Evolutionary conservation across 2,797 vertebrate species (phyloP), one percentile per base, ranked within the genome.

Genomic region (Clarias laeviceps): DNA sequence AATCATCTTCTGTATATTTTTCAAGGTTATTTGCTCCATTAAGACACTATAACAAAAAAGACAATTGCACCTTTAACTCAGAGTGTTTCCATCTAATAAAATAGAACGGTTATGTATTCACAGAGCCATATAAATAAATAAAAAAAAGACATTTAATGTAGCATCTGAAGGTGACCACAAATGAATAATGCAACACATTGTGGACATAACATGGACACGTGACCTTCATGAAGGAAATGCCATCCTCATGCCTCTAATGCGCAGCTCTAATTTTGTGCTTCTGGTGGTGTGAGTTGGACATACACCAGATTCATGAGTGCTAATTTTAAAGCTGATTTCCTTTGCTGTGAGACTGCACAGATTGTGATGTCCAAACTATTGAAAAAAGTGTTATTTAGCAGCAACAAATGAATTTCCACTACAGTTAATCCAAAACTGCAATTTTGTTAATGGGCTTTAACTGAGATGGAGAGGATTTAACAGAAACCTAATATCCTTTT

Each of bases 121-220:
- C 27, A 22, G 56, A 78, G 1, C 27, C 29, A 61, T 14, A 78
- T 78, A 24, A 78, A 78, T 64, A 80, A 79, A 87, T 40, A 84
- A 78, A 81, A 11, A 37, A 45, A 45, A 50, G 45, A 50, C 45
- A 50, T 82, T 50, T 54, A 84, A 78, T 70, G 66, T n/a, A 50
- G 80, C 50, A n/a, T 73, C 27, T 40, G 80, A 70, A 87, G 66
- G 70, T 78, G 66, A 84, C 76, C 24, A 69, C 24, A 76, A 45
- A 77, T 69, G 64, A 68, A 79, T 83, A 85, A 78, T 64, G 74
- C 65, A 83, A 64, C 68, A 73, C 57, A n/a, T n/a, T 80, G 57
- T 73, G 68, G 62, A 73, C 73, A 56, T 80, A 80, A 80, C 78
- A 65, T 64, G 59, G 45, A 40, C 59, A 62, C 22, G 34, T 40